A percentile compares a stretch with the other conserved stretches of the same genome.
phyloP scores from a whole-genome alignment of 2,113 vertebrate species.

The Pandion haliaetus region DNA sequence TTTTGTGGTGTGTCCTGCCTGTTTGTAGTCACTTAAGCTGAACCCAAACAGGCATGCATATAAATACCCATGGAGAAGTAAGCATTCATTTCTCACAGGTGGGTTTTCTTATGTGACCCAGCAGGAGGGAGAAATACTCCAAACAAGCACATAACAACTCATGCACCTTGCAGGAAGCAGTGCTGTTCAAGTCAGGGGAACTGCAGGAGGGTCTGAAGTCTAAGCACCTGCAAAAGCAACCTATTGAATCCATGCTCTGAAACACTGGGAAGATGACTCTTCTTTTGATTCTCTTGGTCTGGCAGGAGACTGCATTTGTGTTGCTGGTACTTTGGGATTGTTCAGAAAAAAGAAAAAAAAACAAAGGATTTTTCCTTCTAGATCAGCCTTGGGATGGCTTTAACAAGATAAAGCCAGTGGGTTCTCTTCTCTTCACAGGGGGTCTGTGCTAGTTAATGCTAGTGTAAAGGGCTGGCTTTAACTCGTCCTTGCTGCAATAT shows the following conservation, averaged over 20 bases:
- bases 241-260: not conserved
- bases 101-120: not conserved
- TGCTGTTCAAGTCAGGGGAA: not conserved
- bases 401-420: not conserved
- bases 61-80: not conserved
- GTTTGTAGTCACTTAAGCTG: not conserved
- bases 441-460: not conserved
- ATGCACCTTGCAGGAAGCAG: not conserved
- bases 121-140: not conserved
- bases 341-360: not conserved
- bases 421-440: not conserved
- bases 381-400: not conserved
- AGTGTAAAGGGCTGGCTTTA: not conserved
- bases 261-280: not conserved
- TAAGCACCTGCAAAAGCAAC: not conserved
- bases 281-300: not conserved
- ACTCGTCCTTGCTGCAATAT: not conserved
- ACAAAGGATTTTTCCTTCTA: not conserved
- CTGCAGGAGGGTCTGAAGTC: not conserved
- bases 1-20: not conserved
- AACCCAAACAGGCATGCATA: not conserved
- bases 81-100: not conserved
- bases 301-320: not conserved
- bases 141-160: not conserved
- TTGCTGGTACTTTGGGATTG: not conserved